Evolutionary conservation across 2,888 invertebrate genomes (phyloP).

Genomic region (Hipparchia semele): DNA sequence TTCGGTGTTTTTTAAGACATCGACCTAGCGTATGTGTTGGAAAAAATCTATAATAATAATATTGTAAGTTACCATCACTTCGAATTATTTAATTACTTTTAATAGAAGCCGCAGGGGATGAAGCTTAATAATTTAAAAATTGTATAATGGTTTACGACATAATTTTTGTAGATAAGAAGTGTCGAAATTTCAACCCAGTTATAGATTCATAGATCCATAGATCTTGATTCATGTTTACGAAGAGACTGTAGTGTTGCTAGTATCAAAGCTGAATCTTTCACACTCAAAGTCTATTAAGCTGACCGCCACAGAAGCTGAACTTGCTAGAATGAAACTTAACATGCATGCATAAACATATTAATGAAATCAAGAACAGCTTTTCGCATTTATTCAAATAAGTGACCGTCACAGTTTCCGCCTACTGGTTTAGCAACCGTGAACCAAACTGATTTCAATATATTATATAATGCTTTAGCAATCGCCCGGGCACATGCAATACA

Average conservation of each 20-base stretch:
- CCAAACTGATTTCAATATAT: constrained; percentile 19
- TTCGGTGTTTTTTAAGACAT: neutral
- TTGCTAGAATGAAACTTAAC: neutral
- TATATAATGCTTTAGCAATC: constrained; percentile 21
- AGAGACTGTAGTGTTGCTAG: neutral
- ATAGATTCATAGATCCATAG: too few species aligned
- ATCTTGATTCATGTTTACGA: too few species aligned
- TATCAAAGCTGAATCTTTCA: neutral
- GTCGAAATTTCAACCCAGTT: too few species aligned
- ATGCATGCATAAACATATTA: too few species aligned
- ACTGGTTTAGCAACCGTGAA: constrained; percentile 8
- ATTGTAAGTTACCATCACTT: too few species aligned
- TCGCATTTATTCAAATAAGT: constrained; percentile 20
- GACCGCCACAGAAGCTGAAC: neutral
- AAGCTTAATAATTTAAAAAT: too few species aligned
- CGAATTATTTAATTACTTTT: too few species aligned
- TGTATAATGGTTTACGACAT: too few species aligned
- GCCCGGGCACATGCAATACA: constrained; percentile 16
- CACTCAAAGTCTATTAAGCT: neutral
- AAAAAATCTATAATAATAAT: neutral
- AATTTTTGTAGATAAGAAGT: too few species aligned
- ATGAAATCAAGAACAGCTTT: constrained; percentile 12
- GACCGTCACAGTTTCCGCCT: constrained; percentile 16
- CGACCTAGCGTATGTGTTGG: constrained; percentile 3
- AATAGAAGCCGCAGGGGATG: too few species aligned